Conservation (phyloP, 2,797 vertebrate species). For the Characodon lateralis region DNA sequence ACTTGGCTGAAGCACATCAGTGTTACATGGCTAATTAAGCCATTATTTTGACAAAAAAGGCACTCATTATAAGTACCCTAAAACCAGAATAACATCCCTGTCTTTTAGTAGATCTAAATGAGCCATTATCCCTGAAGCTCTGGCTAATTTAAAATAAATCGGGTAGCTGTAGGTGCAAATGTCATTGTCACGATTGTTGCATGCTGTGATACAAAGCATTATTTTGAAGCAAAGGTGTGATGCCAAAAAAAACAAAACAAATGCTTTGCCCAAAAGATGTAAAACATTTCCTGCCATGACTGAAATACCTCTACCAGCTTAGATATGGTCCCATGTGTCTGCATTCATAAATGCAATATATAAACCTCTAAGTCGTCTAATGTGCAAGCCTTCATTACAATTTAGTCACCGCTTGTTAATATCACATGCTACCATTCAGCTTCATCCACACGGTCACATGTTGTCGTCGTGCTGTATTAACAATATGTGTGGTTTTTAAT, state of each 20-base stretch:
- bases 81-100: slow-evolving; percentile 13
- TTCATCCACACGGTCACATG: slow-evolving; percentile 39
- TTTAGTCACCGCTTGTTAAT: slow-evolving; percentile 30
- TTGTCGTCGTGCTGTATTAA: slow-evolving; percentile 13
- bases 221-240: background rate
- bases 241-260: background rate
- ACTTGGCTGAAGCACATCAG: slow-evolving; percentile 17
- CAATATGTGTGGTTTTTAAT: slow-evolving; percentile 23
- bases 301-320: slow-evolving; percentile 5
- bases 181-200: background rate
- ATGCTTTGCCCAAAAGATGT: background rate
- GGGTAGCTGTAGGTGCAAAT: slow-evolving; percentile 2
- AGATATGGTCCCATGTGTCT: background rate
- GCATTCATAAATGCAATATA: background rate
- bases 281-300: background rate
- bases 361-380: background rate
- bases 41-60: slow-evolving; percentile 36
- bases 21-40: slow-evolving; percentile 40
- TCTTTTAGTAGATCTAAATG: slow-evolving; percentile 20
- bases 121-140: slow-evolving; percentile 17
- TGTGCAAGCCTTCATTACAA: background rate
- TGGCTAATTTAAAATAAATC: slow-evolving; percentile 17
- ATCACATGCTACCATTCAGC: slow-evolving; percentile 50
- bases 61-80: slow-evolving; percentile 7
- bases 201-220: slow-evolving; percentile 1